Base-by-base conservation (phyloP, 2,797 vertebrate species). In the Mastacembelus armatus region DNA sequence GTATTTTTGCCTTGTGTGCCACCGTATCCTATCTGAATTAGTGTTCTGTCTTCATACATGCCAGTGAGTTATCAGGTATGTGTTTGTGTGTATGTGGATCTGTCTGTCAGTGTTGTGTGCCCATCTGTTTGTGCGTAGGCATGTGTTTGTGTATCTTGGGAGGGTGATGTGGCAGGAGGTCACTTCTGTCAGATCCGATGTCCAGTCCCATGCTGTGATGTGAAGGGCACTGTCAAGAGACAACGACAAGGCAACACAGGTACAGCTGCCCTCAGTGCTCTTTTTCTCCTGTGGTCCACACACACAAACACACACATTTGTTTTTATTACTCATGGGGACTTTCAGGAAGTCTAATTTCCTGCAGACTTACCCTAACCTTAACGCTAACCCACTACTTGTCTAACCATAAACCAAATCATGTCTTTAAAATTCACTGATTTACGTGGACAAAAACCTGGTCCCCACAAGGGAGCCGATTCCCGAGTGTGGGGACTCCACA, bases 191-290 rank as follows among this genome's bases (percentile, higher is more conserved):
- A 96, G 89, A 93, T 95, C 90, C 63, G 80, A 92, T 95, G 88
- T 87, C 89, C 90, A 65, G 64, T 76, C 87, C 69, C 91, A 86
- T 90, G 92, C 93, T 92, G 93, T 80, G 64, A 95, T 93, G 92
- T 94, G 95, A 96, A 95, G 92, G 93, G 90, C 89, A 89, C 92
- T 94, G 94, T 93, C 96, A 94, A 82, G 91, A 92, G 93, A 92
- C 85, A 87, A 92, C 93, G 91, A 89, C 84, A 70, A 94, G 93
- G 91, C 81, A 85, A 77, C 85, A 63, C 95, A 94, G 95, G 90
- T 93, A 92, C 93, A 88, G 85, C 90, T 93, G 92, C 92, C 85
- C 88, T 78, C 83, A 49, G 86, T 88, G 88, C 85, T 90, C 88
- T 86, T 90, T 91, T 90, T 77, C 77, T 71, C 74, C 67, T 38